Conservation (phyloP, 2,113 vertebrate species). For the Hippocampus comes region DNA sequence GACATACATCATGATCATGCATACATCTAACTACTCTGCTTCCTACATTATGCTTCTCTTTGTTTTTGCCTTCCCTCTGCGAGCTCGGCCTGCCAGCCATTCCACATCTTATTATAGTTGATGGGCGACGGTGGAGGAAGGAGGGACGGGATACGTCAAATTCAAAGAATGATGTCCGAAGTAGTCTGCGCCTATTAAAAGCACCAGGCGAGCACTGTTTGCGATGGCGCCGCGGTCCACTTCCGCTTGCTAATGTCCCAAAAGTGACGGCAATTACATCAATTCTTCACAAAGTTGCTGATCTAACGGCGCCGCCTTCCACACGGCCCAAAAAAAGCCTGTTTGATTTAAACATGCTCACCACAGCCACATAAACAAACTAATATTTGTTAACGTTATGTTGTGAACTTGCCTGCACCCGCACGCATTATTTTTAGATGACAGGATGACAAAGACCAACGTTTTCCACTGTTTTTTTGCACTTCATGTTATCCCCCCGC, state of each 20-base stretch:
- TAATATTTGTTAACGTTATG: constrained; percentile 6
- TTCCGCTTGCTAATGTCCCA: constrained; percentile 34
- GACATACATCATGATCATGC: background rate
- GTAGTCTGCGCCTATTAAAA: constrained; percentile 73
- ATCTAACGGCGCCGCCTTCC: constrained; percentile 48
- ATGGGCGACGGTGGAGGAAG: constrained; percentile 43
- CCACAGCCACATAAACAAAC: constrained; percentile 15
- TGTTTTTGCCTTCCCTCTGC: constrained; percentile 59
- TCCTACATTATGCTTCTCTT: constrained; percentile 39
- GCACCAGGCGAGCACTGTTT: constrained; percentile 56
- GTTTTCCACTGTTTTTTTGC: constrained; percentile 55
- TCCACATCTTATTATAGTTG: constrained; percentile 73
- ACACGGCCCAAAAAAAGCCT: constrained; percentile 18
- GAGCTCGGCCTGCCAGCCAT: constrained; percentile 65
- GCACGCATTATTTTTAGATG: constrained; percentile 62
- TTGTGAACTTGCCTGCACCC: background rate
- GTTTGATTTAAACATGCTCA: background rate
- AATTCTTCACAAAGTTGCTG: constrained; percentile 58
- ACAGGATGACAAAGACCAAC: constrained; percentile 52
- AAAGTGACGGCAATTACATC: constrained; percentile 64
- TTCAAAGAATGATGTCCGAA: constrained; percentile 73
- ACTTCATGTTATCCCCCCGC: constrained; percentile 59
- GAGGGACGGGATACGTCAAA: constrained; percentile 52
- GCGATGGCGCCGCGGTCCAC: constrained; percentile 41
- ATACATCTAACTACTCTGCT: constrained; percentile 18